Evolutionary conservation across 2,888 invertebrate genomes (phyloP), one percentile per base, ranked within the genome.

Genomic region (Ptychoptera albimana): DNA sequence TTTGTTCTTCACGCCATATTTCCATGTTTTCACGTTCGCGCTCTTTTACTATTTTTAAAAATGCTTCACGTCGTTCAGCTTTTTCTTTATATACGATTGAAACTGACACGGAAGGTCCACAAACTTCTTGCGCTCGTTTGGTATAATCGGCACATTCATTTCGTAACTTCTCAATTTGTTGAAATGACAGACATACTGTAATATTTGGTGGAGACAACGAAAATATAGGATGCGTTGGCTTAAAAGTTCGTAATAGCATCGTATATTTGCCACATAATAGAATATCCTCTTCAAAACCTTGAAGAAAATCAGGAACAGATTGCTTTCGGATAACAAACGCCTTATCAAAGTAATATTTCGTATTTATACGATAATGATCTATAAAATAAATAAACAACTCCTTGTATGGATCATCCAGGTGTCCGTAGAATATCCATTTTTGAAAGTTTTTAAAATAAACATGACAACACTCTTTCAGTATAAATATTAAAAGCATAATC

Each of bases 401-500:
- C 51, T 81, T 78, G 55, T 77, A 79, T 11, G 73, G 71, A 60
- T 91, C 91, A 49, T 84, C 79, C 12, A 91, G 66, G 43, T 76
- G 73, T 1, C 92, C 93, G 58, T 87, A 81, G 55, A 87, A 82
- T 48, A 92, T 76, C 80, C 92, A 93, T 47, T 79, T 75, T 56
- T 84, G 77, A 32, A 93, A 70, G 57, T 63, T 57, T 13, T 54
- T 55, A 37, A 6, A 66, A 51, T 66, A 66, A 2, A 59, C 61
- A 29, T 56, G 53, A 43, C 63, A 63, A 43, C 66, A 55, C 10
- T 57, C 53, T 15, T 56, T 60, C 30, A 66, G 41, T 36, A 66
- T 52, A 39, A 60, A 61, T 10, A 62, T 52, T 6, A 64, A 48
- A 5, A 66, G 47, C 45, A 60, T 54, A 11, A 57, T 53, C 30